Percentiles rank a stretch among this genome's conserved stretches.
Evolutionary conservation across 2,888 invertebrate genomes (phyloP).

Genomic region (Cosmia pyralina): DNA sequence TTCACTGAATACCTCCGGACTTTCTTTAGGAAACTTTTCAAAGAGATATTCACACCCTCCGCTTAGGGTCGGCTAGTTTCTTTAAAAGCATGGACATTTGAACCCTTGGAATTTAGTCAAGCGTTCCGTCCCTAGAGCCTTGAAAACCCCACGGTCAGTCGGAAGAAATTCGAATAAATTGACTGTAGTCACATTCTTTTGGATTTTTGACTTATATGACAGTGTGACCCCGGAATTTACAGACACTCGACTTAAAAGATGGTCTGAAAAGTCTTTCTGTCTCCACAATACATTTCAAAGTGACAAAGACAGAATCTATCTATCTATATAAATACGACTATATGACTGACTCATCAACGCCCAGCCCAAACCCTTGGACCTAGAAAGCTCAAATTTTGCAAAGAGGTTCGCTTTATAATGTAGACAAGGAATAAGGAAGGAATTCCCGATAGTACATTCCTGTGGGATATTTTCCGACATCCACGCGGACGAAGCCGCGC

Average conservation of each 20-base stretch:
- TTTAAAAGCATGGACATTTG: conserved; percentile 85
- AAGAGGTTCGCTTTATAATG: no score
- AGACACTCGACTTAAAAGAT: background rate
- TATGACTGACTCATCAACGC: no score
- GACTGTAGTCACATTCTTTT: conserved; percentile 68
- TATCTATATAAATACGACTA: no score
- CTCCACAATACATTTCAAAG: no score
- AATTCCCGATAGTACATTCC: no score
- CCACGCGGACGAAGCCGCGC: no score
- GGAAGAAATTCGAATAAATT: conserved; percentile 81
- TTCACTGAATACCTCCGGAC: conserved; percentile 59
- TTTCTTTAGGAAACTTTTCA: conserved; percentile 70
- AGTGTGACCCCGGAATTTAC: background rate
- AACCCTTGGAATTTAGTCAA: conserved; percentile 87
- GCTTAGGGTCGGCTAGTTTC: conserved; percentile 82
- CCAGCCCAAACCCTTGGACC: no score
- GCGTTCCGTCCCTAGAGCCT: conserved; percentile 83
- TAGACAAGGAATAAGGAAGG: no score
- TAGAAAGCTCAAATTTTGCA: no score
- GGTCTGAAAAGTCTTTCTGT: no score
- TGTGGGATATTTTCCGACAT: no score
- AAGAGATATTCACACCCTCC: conserved; percentile 85
- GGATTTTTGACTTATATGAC: conserved; percentile 46
- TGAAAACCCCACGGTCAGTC: conserved; percentile 81
- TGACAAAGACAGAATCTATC: background rate